Evolutionary conservation across 2,113 vertebrate species (phyloP).

Genomic region (Stomatorhinus ivindoensis): DNA sequence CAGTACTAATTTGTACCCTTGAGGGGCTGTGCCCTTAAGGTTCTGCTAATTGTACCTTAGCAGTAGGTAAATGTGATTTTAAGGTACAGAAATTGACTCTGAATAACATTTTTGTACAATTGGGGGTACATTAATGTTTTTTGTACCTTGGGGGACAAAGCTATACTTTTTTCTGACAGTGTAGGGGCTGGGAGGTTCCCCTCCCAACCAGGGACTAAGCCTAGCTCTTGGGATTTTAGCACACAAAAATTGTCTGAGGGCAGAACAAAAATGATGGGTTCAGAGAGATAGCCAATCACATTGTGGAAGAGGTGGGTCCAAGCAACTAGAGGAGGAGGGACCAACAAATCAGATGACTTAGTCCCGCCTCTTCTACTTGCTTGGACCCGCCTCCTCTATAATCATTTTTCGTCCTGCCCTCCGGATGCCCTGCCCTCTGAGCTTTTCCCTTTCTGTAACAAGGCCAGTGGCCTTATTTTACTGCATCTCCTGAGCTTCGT

Average conservation of each 20-base stretch:
- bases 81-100: not conserved
- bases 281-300: too few species aligned
- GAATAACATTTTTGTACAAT: not conserved
- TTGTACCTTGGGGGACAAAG: not conserved
- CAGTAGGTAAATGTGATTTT: not conserved
- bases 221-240: too few species aligned
- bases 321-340: too few species aligned
- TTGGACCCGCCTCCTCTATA: too few species aligned
- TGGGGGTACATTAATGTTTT: not conserved
- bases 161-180: not conserved
- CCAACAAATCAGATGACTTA: too few species aligned
- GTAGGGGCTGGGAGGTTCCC: not conserved
- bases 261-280: too few species aligned
- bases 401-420: not conserved
- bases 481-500: not conserved
- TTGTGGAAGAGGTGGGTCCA: too few species aligned
- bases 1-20: too few species aligned
- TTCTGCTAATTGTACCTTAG: not conserved
- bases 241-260: too few species aligned
- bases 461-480: not conserved
- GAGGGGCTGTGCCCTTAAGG: not conserved
- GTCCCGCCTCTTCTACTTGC: too few species aligned
- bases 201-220: too few species aligned
- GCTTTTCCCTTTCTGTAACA: not conserved
- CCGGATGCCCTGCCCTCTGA: not conserved